Base-by-base conservation (phyloP, 1,140 invertebrate genomes). In the Manduca sexta region DNA sequence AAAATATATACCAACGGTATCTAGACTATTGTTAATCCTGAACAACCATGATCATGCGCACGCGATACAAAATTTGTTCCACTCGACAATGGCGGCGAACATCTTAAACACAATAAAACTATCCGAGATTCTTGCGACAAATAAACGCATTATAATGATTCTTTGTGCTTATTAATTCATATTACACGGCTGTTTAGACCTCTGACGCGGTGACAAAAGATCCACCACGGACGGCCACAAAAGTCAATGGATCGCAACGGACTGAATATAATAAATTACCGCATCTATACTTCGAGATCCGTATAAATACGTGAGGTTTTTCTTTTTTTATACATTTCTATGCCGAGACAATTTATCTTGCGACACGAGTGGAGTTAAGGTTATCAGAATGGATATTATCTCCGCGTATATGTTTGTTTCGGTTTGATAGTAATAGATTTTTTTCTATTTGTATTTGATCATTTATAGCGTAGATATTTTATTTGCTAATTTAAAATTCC, bases 131-230 rank as follows among this genome's bases (percentile, higher is more conserved):
- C 49, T 48, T 41, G 69, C 70, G 73, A 79, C 76, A 82, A 75
- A 83, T 78, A 76, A 76, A 73, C 64, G 71, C 64, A 69, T 73
- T 71, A 77, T 74, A 75, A 79, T 74, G 67, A 61, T 71, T 66
- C 71, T 79, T 82, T 83, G 77, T 79, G 70, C 64, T 85, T 85
- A 85, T 85, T 84, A 84, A 85, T 85, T 84, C 82, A 82, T 84
- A 84, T 85, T 85, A 85, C 71, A 84, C 80, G 78, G 77, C 63
- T 69, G 70, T 65, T 82, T 81, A 74, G 63, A 63, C 54, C 66
- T 69, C 71, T 70, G 73, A 80, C 66, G 64, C 52, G 63, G 67
- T 66, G 72, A 84, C 77, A 84, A 84, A 76, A 64, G 74, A 70
- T 64, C 56, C 47, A 68, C 60, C 56, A 53, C 57, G 66, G 60